Percentiles rank a stretch among this genome's conserved stretches.
phyloP scores from a whole-genome alignment of 2,888 invertebrate genomes.

The Dasypogon diadema region DNA sequence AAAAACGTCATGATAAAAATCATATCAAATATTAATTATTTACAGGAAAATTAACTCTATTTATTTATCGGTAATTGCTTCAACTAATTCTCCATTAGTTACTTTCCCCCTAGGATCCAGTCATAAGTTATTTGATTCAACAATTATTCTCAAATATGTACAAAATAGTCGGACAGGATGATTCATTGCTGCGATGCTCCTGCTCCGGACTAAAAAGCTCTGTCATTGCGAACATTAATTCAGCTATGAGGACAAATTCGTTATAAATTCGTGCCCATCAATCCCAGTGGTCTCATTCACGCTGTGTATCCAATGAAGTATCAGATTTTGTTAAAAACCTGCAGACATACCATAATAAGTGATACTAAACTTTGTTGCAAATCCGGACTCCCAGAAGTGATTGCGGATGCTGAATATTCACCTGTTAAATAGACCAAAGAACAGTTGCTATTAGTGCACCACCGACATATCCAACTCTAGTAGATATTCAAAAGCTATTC shows the following conservation, averaged over 20 bases:
- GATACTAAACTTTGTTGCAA: background rate
- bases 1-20: conserved; percentile 27
- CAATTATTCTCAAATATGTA: conserved; percentile 26
- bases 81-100: conserved; percentile 5
- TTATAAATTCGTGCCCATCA: background rate
- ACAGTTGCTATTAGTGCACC: background rate
- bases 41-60: conserved; percentile 9
- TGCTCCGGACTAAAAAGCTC: background rate
- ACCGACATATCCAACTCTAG: background rate
- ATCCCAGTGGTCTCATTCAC: background rate
- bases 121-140: conserved; percentile 17
- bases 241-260: too few species aligned
- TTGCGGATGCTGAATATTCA: conserved; percentile 69
- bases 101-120: conserved; percentile 10
- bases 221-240: background rate
- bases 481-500: background rate
- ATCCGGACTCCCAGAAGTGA: conserved; percentile 62
- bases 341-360: background rate
- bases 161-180: conserved; percentile 9
- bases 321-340: conserved; percentile 22
- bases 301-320: background rate
- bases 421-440: conserved; percentile 59
- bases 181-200: background rate
- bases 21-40: conserved; percentile 12
- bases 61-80: conserved; percentile 10